Evolutionary conservation across 1,140 invertebrate genomes (phyloP).

Genomic region (Plectus sambesii): DNA sequence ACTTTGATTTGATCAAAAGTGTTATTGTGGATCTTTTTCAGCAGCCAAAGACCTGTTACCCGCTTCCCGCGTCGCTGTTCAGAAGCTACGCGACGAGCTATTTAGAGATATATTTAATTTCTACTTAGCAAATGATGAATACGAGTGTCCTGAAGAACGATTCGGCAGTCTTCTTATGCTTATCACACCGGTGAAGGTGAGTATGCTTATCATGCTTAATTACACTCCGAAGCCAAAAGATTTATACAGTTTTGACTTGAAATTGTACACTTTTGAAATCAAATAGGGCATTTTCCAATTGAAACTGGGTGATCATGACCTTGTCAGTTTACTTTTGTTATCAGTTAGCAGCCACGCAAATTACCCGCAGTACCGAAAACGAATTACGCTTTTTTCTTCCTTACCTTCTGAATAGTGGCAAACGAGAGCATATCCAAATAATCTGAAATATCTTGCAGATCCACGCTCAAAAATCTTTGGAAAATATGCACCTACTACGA

Average conservation of each 20-base stretch:
- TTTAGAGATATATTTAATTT: constrained; percentile 22
- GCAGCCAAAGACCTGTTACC: constrained; percentile 10
- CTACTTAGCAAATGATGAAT: constrained; percentile 17
- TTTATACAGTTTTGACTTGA: too few relatives aligned
- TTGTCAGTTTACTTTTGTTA: too few relatives aligned
- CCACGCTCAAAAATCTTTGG: constrained; percentile 20
- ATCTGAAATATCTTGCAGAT: constrained; percentile 15
- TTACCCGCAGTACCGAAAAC: too few relatives aligned
- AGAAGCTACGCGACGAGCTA: constrained; percentile 18
- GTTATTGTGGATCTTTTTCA: constrained; percentile 11
- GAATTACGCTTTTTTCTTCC: too few relatives aligned
- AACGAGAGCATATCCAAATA: too few relatives aligned
- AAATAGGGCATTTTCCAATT: too few relatives aligned
- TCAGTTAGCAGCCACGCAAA: too few relatives aligned
- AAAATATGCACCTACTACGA: constrained; percentile 24
- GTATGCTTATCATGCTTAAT: not conserved
- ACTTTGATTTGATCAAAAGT: not conserved
- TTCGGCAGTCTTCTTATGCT: constrained; percentile 23
- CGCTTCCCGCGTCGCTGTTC: constrained; percentile 8
- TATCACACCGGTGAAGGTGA: constrained; percentile 20
- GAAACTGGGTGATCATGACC: too few relatives aligned
- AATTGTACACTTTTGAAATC: too few relatives aligned
- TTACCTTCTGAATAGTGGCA: too few relatives aligned
- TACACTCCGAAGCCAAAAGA: not conserved
- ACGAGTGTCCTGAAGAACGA: constrained; percentile 19